Percentiles rank a stretch among this genome's conserved stretches.
phyloP scores from a whole-genome alignment of 2,113 vertebrate genomes.

The Sciurus niger region DNA sequence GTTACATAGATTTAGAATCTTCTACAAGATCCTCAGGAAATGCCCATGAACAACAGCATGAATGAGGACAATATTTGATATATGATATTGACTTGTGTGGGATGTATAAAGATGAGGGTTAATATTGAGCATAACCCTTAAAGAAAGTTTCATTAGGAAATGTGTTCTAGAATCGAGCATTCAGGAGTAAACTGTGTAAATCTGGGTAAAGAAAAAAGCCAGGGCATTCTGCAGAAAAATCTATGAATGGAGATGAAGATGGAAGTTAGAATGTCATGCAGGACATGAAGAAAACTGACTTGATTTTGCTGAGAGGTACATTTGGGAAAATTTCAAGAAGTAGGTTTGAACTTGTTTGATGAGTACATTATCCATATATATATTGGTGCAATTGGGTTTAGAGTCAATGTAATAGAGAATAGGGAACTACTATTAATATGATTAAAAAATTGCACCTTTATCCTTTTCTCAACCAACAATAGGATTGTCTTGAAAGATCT shows the following conservation, averaged over 20 bases:
- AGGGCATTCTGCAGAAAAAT: background rate
- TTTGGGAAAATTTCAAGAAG: background rate
- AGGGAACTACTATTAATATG: background rate
- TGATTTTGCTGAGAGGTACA: background rate
- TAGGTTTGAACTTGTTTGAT: background rate
- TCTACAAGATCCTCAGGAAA: background rate
- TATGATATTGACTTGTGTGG: background rate
- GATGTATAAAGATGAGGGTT: background rate
- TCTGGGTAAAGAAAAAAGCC: background rate
- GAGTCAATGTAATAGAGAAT: background rate
- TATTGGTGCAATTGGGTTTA: slow-evolving; percentile 5
- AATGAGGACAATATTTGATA: background rate
- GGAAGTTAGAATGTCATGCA: background rate
- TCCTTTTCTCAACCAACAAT: background rate
- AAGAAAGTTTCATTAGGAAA: background rate
- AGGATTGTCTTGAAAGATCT: background rate
- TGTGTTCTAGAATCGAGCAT: background rate
- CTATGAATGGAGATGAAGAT: background rate
- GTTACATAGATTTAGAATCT: background rate
- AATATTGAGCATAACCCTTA: background rate
- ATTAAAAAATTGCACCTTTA: background rate
- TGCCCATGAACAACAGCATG: background rate
- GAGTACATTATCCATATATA: background rate
- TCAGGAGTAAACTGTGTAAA: background rate
- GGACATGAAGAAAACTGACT: background rate